Evolutionary conservation across 2,797 vertebrate genomes (phyloP), one percentile per base, ranked within the genome.

Genomic region (Acrossocheilus wenchowensis): DNA sequence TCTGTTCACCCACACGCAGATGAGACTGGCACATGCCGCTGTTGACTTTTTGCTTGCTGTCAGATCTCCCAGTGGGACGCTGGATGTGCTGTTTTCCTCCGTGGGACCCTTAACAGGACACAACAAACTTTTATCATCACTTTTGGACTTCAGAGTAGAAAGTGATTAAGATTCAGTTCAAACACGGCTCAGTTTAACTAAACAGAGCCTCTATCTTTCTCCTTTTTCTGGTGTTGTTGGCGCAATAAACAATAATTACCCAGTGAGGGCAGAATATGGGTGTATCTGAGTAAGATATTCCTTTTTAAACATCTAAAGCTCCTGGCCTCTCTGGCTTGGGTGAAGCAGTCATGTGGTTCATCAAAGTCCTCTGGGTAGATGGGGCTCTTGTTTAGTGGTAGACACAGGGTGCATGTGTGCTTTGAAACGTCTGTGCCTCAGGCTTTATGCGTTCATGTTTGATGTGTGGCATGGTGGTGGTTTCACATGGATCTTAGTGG

Each of bases 231-330:
- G n/a, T 39, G n/a, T 36, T 82, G 30, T 62, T 83, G 83, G 23
- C 43, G 62, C 72, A 81, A 79, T 88, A 86, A 89, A 86, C 87
- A 84, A 79, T 88, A 86, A 89, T 89, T 88, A 88, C 57, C 34
- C 78, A 26, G 66, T 41, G n/a, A 45, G 79, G 81, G 48, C 60
- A 78, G 23, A 50, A 69, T 57, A 83, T 74, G 86, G 72, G 80
- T 83, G 83, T 85, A 90, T 82, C 79, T 45, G 21, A n/a, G 71
- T 82, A 54, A 78, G 43, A 73, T 66, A 66, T 84, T 62, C 11
- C 36, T 69, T 85, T 89, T 79, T 86, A 74, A 87, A 87, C 80
- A 82, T 90, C 83, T 89, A 48, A 88, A 72, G 62, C 69, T 83
- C 60, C 86, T 82, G 50, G 11, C 60, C 81, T 87, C 84, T 89